These are phyloP conservation scores for Hypanus sabinus DNA, from an alignment of 2,113 vertebrate genomes.

Conservation along the genomic window DNA sequence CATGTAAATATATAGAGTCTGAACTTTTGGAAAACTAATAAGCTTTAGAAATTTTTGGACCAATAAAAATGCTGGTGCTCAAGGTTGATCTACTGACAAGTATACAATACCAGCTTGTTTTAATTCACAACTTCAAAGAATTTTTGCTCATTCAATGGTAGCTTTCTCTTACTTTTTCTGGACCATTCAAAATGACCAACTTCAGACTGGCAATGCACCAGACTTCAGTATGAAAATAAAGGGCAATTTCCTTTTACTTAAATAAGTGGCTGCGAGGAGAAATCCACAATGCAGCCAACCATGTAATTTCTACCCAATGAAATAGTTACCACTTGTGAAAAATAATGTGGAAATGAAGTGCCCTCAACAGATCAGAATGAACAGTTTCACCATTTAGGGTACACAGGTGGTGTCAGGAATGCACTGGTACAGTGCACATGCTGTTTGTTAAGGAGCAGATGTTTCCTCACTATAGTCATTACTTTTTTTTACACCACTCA, in stretches of 20 bases:
- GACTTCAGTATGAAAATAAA: background rate
- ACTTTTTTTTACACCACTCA: slow-evolving; percentile 10
- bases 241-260: background rate
- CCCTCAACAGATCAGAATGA: background rate
- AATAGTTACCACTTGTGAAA: background rate
- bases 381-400: slow-evolving; percentile 1
- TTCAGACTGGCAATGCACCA: background rate
- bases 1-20: slow-evolving; percentile 3
- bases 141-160: background rate
- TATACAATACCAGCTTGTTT: background rate
- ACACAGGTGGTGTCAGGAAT: slow-evolving; percentile 15
- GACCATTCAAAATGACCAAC: background rate
- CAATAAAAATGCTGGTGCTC: background rate
- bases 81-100: background rate
- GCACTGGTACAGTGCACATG: slow-evolving; percentile 4
- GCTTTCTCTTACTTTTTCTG: background rate
- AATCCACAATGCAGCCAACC: background rate
- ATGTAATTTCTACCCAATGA: background rate
- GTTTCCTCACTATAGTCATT: slow-evolving; percentile 18
- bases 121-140: slow-evolving; percentile 9
- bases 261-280: background rate
- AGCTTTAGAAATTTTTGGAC: background rate
- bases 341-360: slow-evolving; percentile 24
- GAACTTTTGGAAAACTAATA: background rate
- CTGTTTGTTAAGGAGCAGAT: slow-evolving; percentile 8